phyloP scores from a whole-genome alignment of 2,113 vertebrate genomes.

The Megaceryle torquata region DNA sequence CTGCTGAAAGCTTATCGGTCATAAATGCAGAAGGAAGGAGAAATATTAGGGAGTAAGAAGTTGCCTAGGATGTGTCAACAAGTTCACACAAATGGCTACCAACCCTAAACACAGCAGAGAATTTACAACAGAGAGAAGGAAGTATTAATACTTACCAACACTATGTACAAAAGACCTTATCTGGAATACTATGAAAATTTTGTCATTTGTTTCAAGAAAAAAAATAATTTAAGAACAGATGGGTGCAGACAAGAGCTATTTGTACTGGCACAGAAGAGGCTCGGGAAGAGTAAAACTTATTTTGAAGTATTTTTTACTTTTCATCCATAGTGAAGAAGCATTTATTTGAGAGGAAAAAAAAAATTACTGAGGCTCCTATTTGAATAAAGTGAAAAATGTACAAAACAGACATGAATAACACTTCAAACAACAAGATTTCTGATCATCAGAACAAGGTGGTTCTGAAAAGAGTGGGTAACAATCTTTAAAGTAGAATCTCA shows the following conservation, averaged over 20 bases:
- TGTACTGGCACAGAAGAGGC: not conserved
- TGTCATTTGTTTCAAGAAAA: slow-evolving; percentile 7
- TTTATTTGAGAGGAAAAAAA: not conserved
- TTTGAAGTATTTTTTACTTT: not conserved
- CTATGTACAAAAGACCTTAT: slow-evolving; percentile 11
- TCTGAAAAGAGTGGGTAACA: not conserved
- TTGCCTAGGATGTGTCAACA: not conserved
- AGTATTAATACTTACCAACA: slow-evolving; percentile 31
- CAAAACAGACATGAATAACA: not conserved
- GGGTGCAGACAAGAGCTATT: not conserved
- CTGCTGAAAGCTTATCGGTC: not conserved
- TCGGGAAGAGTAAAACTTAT: not conserved
- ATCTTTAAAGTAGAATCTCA: not conserved
- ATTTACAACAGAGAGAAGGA: not conserved
- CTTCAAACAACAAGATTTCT: not conserved
- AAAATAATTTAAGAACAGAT: not conserved
- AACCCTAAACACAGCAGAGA: not conserved
- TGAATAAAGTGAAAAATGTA: not conserved
- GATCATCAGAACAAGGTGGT: not conserved
- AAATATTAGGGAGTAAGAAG: not conserved
- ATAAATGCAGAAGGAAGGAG: not conserved
- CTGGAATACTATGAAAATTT: not conserved
- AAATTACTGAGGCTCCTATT: not conserved
- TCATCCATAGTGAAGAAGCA: not conserved
- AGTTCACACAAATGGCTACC: not conserved